Percentiles rank a stretch among this genome's conserved stretches.
Conservation (phyloP, 1,140 invertebrate genomes). For the Drosophila melanogaster region DNA sequence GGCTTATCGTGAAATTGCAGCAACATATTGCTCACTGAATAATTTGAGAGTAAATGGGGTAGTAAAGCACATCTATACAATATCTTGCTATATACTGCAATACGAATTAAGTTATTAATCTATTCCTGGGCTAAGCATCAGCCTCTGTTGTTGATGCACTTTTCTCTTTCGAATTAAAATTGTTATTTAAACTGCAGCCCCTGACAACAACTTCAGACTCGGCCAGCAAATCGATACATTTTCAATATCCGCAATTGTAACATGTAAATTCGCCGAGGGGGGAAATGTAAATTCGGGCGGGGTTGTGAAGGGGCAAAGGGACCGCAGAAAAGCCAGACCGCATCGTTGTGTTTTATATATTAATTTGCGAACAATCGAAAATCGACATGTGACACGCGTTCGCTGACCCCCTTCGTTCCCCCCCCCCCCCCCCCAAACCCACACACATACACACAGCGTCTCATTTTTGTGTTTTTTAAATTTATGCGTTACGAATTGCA, state of each 20-base stretch:
- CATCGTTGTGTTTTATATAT: constrained; percentile 74
- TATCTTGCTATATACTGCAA: too few relatives aligned
- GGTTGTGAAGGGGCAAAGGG: neutral
- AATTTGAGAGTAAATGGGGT: too few relatives aligned
- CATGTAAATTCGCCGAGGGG: constrained; percentile 32
- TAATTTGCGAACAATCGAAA: constrained; percentile 84
- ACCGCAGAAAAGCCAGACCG: constrained; percentile 41
- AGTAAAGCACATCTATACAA: too few relatives aligned
- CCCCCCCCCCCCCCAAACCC: too few relatives aligned
- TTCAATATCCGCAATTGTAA: constrained; percentile 44
- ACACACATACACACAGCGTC: too few relatives aligned
- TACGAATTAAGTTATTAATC: too few relatives aligned
- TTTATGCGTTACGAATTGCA: constrained; percentile 83
- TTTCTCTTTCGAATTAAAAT: neutral
- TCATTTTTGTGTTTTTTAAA: constrained; percentile 69
- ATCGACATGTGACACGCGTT: constrained; percentile 84
- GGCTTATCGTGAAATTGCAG: too few relatives aligned
- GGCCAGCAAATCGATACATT: constrained; percentile 44
- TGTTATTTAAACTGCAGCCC: constrained; percentile 12
- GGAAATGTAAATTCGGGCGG: constrained; percentile 19
- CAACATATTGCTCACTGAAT: neutral
- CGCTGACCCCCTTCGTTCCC: neutral
- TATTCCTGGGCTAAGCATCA: neutral
- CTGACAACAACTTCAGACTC: constrained; percentile 21
- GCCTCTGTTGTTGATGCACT: neutral